Percentiles rank a stretch among this genome's conserved stretches.
Evolutionary conservation across 2,113 vertebrate species (phyloP).

Genomic region (Elgaria multicarinata): DNA sequence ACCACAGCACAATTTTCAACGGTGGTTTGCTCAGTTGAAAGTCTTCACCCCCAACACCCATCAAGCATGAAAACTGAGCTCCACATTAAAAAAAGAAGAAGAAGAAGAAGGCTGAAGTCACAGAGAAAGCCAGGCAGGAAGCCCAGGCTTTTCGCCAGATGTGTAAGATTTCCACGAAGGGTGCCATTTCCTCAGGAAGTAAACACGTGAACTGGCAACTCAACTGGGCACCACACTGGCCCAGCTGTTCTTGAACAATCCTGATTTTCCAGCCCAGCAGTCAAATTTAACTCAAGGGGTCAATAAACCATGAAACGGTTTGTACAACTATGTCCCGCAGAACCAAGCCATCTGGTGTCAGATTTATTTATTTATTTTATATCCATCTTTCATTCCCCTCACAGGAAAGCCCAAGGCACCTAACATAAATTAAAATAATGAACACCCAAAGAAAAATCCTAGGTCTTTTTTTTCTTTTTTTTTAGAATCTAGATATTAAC

Average conservation of each 20-base stretch:
- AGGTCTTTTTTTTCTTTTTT: too few species aligned
- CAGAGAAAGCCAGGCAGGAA: background rate
- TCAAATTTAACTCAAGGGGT: slow-evolving; percentile 58
- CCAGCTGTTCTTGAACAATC: background rate
- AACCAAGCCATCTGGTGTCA: background rate
- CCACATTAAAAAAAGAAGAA: background rate
- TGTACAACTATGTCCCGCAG: background rate
- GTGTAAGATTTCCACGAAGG: background rate
- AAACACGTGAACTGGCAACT: background rate
- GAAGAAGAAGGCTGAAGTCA: background rate
- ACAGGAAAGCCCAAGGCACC: background rate
- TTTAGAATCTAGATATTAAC: too few species aligned
- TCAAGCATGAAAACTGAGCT: background rate
- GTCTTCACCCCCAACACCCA: background rate
- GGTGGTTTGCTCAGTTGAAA: background rate
- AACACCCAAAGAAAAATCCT: too few species aligned
- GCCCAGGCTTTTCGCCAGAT: too few species aligned
- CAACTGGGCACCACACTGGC: background rate
- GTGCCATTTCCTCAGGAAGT: background rate
- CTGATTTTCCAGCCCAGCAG: background rate
- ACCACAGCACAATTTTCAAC: too few species aligned
- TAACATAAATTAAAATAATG: background rate
- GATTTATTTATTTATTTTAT: background rate
- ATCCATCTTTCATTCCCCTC: background rate
- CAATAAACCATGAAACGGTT: slow-evolving; percentile 14